phyloP scores from a whole-genome alignment of 2,113 vertebrate genomes.

The Regulus satrapa region DNA sequence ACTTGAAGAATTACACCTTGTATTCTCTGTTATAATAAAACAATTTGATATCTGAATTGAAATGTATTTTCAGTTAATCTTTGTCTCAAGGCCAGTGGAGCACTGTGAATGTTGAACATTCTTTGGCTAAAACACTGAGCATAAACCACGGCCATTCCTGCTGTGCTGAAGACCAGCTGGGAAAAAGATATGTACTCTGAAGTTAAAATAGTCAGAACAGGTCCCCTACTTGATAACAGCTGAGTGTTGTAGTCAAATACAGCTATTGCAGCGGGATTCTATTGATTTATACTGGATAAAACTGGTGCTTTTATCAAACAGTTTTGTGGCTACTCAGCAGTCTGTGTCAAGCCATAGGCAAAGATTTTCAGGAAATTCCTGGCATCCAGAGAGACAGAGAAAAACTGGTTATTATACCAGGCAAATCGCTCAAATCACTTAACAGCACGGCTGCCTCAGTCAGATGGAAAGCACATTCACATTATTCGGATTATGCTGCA shows the following conservation, averaged over 20 bases:
- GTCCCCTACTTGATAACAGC: slow-evolving; percentile 39
- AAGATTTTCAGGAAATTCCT: slow-evolving; percentile 62
- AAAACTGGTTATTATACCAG: slow-evolving; percentile 62
- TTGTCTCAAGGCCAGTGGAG: background rate
- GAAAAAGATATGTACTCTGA: background rate
- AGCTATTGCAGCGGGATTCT: slow-evolving; percentile 24
- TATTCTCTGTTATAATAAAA: background rate
- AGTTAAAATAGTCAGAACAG: slow-evolving; percentile 43
- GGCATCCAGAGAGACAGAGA: slow-evolving; percentile 56
- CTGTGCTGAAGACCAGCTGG: slow-evolving; percentile 34
- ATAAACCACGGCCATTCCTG: background rate
- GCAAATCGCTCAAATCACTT: slow-evolving; percentile 68
- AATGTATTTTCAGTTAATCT: background rate
- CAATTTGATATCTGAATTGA: background rate
- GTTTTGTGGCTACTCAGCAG: slow-evolving; percentile 63
- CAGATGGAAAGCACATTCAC: slow-evolving; percentile 65
- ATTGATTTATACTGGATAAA: slow-evolving; percentile 64
- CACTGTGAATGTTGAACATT: background rate
- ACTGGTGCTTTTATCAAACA: slow-evolving; percentile 57
- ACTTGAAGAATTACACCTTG: background rate
- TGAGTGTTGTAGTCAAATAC: slow-evolving; percentile 17
- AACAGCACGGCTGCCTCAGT: slow-evolving; percentile 62
- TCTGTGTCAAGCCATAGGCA: slow-evolving; percentile 53
- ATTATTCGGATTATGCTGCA: slow-evolving; percentile 64
- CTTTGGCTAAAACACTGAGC: slow-evolving; percentile 35